phyloP scores from a whole-genome alignment of 2,797 vertebrate genomes.

The Crenuchus spilurus region DNA sequence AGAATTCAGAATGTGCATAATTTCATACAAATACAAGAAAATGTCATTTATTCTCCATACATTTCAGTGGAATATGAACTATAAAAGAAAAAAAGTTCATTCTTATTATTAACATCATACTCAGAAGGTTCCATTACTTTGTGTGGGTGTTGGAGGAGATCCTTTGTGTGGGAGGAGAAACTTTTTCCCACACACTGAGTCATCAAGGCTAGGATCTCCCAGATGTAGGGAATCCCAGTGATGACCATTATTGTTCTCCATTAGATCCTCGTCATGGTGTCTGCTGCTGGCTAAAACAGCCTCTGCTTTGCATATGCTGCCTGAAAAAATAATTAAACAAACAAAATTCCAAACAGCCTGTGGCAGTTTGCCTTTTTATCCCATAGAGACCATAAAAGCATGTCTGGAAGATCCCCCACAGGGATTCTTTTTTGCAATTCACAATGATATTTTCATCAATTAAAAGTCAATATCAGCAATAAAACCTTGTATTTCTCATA shows the following conservation, averaged over 20 bases:
- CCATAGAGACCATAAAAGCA: neutral
- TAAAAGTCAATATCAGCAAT: neutral
- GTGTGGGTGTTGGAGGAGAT: neutral
- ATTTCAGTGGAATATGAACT: no score
- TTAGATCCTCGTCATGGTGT: conserved; percentile 12
- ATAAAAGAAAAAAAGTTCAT: no score
- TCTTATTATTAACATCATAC: no score
- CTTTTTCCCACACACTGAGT: neutral
- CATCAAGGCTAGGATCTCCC: conserved; percentile 15
- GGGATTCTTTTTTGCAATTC: neutral
- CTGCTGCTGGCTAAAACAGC: neutral
- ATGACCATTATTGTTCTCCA: neutral
- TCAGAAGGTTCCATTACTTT: no score
- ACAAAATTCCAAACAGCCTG: conserved; percentile 2
- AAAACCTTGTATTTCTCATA: neutral
- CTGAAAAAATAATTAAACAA: conserved; percentile 14
- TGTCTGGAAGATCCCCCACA: neutral
- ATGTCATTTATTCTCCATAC: no score
- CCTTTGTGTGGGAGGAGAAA: neutral
- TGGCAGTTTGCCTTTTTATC: conserved; percentile 17
- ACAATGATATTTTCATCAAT: no score
- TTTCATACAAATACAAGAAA: no score
- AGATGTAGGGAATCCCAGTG: conserved; percentile 9
- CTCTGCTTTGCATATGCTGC: conserved; percentile 19
- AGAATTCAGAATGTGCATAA: no score